Evolutionary conservation across 2,113 vertebrate species (phyloP), one percentile per base, ranked within the genome.

Genomic region (Cepphus grylle): DNA sequence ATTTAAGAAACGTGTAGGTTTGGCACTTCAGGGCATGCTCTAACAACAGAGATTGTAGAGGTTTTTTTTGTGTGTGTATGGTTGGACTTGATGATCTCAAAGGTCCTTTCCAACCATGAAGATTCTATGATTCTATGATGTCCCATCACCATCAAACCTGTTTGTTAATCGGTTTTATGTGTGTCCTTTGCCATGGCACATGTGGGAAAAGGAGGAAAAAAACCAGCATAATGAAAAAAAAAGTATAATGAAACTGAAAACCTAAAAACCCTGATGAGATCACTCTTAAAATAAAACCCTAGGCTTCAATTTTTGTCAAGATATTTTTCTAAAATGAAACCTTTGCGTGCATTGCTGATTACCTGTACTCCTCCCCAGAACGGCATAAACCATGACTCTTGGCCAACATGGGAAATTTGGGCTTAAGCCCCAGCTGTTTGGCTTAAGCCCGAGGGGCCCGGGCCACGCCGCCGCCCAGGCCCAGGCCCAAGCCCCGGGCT

Each of bases 351-450:
- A 13, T 2, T 6, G 9, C 11, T 13, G 6, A 2, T 8, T 5
- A 22, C 23, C 27, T 4, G 0, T 1, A 8, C 26, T 5, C 22
- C 30, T 42, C n/a, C 62, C 26, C 47, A 27, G 30, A 38, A 3
- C 0, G 14, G 8, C 25, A 22, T 7, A 4, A 16, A 14, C 1
- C 6, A 2, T 0, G 25, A 6, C 5, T 38, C 12, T 4, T 1
- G 30, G n/a, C n/a, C 76, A 25, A 0, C 40, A 1, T 2, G 5
- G 26, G 15, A 2, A 30, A 10, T 0, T 3, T 5, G n/a, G 17
- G 5, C 25, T 10, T 3, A 49, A 62, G 21, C 2, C 34, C 38
- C 6, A 11, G 32, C 26, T 7, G 15, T 29, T 8, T 11, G 32
- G 36, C 7, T 17, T 5, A 30, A 2, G 8, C 6, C 27, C 20